Base-by-base conservation (phyloP, 2,888 invertebrate species). In the Epiblema foenella region DNA sequence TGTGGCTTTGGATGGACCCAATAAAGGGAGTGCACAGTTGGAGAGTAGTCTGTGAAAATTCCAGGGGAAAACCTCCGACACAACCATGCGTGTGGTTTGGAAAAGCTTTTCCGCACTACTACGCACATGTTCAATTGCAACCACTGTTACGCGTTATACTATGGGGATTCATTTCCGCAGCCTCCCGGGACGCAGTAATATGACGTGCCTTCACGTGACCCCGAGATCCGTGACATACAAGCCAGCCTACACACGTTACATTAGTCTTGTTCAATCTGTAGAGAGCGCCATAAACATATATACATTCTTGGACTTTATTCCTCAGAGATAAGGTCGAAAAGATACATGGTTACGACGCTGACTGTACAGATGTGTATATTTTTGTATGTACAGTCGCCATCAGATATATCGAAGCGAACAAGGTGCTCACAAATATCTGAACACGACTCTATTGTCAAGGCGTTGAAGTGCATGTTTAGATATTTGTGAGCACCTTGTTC, bases 171-270 rank as follows among this genome's bases (percentile, higher is more conserved):
- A 54, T 68, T 58, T 58, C 67, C 37, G 46, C 20, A 12, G 20
- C 37, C 69, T 69, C 69, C 24, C 29, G 69, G 58, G 69, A 68
- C 63, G 17, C 57, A 57, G 69, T 58, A 69, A 69, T 69, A 69
- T 65, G 69, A 69, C 69, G 63, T 49, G 51, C 62, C 68, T 60
- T 37, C 49, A 69, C 69, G 58, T 57, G 68, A 68, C 60, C 57
- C 49, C 46, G 33, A 58, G 39, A 51, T 24, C 29, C 58, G 64
- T 57, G 37, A 37, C 69, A 52, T 59, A 49, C 69, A 52, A 33
- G 24, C n/a, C n/a, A n/a, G n/a, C n/a, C 11, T 51, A 20, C 15
- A 54, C n/a, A 29, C 42, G 15, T n/a, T n/a, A 46, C 46, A n/a
- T n/a, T n/a, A n/a, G 8, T n/a, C 12, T 15, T 46, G 46, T 46